Base-by-base conservation (phyloP, 1,140 invertebrate species). In the Chionoecetes opilio region DNA sequence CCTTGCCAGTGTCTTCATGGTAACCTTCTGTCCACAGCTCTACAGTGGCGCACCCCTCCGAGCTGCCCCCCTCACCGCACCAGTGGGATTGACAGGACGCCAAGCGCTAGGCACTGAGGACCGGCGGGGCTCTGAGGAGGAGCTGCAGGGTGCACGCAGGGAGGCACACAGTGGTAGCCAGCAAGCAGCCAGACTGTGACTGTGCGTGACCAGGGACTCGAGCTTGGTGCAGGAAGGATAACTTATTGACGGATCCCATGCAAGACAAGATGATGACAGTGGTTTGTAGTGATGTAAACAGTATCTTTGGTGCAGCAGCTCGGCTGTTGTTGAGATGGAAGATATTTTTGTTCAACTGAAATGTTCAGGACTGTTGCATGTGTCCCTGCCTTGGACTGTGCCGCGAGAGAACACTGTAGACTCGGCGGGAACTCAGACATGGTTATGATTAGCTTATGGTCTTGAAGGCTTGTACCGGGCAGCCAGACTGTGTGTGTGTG, bases 1-100 rank as follows among this genome's bases (percentile, higher is more conserved):
- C 29, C 2, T 85, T 85, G 82, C 0, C 82, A 21, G 82, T 3
- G 26, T 85, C 34, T 32, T 85, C 82, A 11, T 38, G 37, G 14
- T 34, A 34, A 32, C 32, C 37, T 89, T 96, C 95, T 92, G 93
- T 89, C 98, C 98, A 96, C 98, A 99, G 99, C 97, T 99, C 99
- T 95, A 99, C 99, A 96, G 99, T 99, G 97, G 99, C 99, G 95
- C 99, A 99, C 97, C 99, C 99, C 87, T 99, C 99, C 93, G 99
- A 99, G 97, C 97, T 99, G 97, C 99, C 99, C 96, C 99, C 99
- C 35, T 99, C 99, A 96, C 99, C 99, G 95, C 99, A 99, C 97
- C 98, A 99, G 97, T 99, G 99, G 99, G 99, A 99, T 96, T 96
- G 95, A 96, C 96, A 95, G 91, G 94, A 95, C 91, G 94, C 94